These are phyloP conservation scores for Fissipunctia ypsillon DNA, from an alignment of 2,888 invertebrate species.

Conservation along the genomic window DNA sequence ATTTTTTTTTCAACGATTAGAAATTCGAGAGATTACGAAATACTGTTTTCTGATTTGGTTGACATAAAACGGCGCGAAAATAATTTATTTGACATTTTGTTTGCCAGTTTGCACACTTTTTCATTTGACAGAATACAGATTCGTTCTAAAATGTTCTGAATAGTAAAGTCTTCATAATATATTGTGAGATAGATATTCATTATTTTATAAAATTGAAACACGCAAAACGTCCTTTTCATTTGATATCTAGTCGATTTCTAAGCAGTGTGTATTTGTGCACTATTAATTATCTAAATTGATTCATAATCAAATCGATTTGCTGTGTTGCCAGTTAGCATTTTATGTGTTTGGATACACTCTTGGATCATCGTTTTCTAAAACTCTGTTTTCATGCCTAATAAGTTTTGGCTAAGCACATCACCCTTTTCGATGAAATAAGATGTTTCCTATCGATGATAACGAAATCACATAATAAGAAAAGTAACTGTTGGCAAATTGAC, in stretches of 20 bases:
- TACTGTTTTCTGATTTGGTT: not conserved
- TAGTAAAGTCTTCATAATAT: not conserved
- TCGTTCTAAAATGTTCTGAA: not conserved
- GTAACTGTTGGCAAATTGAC: not conserved
- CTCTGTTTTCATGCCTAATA: not conserved
- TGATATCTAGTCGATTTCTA: too few relatives aligned
- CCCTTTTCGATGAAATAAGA: not conserved
- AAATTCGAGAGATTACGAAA: too few relatives aligned
- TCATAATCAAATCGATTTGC: too few relatives aligned
- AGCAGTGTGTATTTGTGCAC: too few relatives aligned
- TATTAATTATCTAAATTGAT: too few relatives aligned
- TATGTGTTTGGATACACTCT: slow-evolving; percentile 23
- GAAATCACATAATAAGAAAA: not conserved
- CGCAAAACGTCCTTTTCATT: not conserved
- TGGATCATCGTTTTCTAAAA: not conserved
- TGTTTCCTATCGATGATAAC: not conserved
- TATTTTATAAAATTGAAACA: not conserved
- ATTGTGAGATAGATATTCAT: not conserved
- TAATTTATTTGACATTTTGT: not conserved
- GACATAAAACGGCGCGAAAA: slow-evolving; percentile 35
- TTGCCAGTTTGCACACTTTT: not conserved
- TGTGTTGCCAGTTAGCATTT: slow-evolving; percentile 13
- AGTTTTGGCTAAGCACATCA: not conserved
- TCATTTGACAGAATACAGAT: not conserved
- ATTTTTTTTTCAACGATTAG: not conserved